A percentile compares a stretch with the other conserved stretches of the same genome.
These are phyloP conservation scores for Euplexia lucipara DNA, from an alignment of 2,888 invertebrate species.

Conservation along the genomic window DNA sequence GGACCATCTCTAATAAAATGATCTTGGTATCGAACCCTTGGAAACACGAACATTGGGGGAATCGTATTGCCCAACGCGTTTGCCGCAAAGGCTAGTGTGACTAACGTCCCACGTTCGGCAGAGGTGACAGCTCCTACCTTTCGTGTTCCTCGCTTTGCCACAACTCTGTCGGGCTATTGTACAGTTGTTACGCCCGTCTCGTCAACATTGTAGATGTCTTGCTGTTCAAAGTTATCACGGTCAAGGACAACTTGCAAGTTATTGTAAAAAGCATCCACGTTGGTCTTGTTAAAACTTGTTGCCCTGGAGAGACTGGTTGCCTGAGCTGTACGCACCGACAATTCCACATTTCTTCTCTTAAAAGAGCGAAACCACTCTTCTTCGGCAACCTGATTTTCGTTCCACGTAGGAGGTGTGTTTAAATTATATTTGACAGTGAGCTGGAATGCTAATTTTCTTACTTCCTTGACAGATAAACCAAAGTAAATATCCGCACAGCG, in stretches of 20 bases:
- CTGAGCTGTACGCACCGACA: neutral
- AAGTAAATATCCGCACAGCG: no score
- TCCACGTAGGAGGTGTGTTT: no score
- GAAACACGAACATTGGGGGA: conserved; percentile 69
- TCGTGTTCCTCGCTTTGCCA: conserved; percentile 20
- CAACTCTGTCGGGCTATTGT: conserved; percentile 13
- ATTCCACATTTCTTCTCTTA: neutral
- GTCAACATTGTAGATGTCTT: conserved; percentile 61
- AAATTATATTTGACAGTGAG: no score
- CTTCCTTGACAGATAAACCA: no score
- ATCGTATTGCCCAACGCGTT: conserved; percentile 68
- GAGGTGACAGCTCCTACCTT: conserved; percentile 52
- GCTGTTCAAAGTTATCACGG: conserved; percentile 56
- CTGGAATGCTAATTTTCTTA: no score
- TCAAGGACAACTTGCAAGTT: conserved; percentile 44
- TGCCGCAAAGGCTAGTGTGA: conserved; percentile 55
- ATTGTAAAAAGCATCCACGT: neutral
- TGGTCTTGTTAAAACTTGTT: no score
- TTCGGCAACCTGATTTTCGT: no score
- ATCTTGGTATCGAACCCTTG: conserved; percentile 55
- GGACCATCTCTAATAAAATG: conserved; percentile 56
- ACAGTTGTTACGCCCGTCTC: conserved; percentile 59
- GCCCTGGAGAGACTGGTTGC: no score
- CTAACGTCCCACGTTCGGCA: conserved; percentile 72
- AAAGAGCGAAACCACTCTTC: conserved; percentile 9